Evolutionary conservation across 2,113 vertebrate species (phyloP), one percentile per base, ranked within the genome.

Genomic region (Petromus typicus): DNA sequence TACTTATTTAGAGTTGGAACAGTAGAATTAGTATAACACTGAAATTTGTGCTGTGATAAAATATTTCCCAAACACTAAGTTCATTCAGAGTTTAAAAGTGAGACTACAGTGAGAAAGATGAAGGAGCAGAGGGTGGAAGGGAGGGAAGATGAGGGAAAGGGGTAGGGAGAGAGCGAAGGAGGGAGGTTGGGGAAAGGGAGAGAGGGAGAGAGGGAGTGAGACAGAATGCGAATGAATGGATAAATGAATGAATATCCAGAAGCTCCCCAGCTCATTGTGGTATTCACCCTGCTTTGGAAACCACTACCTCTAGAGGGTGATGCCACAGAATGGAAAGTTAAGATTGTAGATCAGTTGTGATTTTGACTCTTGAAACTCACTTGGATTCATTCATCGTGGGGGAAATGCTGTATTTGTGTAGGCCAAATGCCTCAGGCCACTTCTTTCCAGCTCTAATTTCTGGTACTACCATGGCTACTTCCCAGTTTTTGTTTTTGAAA

Each of bases 1-100:
- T 90, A 64, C 79, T 84, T 96, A 56, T 89, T 93, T 89, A 89
- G 94, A 84, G 73, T 89, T 94, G n/a, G 51, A 95, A 76, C 64
- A 91, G 63, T 89, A 14, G 67, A 90, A 59, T 93, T 48, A 66
- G 6, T 89, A 51, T 75, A 79, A 91, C 63, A 40, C 78, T 45
- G 64, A 95, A 76, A 48, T n/a, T 94, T 95, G 71, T 81, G 43
- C 40, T 92, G 45, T 69, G 51, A 75, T 48, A 89, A 25, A 89
- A 4, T 89, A 61, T 92, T 96, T 94, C 48, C 32, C 23, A 96
- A 89, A 94, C 23, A 86, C 37, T 27, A 94, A 88, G 66, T 91
- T 94, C 71, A 73, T 87, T 95, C 37, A 75, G 76, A 30, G 56
- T 90, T 90, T 95, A 80, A 89, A 92, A 91, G 66, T 17, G 54